phyloP scores from a whole-genome alignment of 2,113 vertebrate species.

The Mobula hypostoma region DNA sequence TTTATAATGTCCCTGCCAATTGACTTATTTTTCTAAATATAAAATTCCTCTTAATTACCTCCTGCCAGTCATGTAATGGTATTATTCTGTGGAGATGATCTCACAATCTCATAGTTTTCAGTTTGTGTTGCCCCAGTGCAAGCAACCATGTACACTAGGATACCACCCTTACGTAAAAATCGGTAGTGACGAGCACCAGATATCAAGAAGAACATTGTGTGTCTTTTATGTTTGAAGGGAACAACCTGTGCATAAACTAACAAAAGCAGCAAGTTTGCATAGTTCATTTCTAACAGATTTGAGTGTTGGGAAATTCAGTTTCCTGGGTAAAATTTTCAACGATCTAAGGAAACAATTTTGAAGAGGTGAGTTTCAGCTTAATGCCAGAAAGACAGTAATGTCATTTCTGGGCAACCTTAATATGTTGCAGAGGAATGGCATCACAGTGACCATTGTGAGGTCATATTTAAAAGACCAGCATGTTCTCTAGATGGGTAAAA shows the following conservation, averaged over 20 bases:
- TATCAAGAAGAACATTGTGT: background rate
- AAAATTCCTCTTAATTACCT: background rate
- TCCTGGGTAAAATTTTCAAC: background rate
- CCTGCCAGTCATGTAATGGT: background rate
- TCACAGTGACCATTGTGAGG: constrained; percentile 12
- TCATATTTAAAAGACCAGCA: background rate
- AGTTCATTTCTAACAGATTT: background rate
- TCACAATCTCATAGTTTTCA: constrained; percentile 29
- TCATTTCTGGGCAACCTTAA: background rate
- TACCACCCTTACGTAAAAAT: background rate
- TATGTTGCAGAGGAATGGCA: background rate
- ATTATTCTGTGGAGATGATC: constrained; percentile 32
- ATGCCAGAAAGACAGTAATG: background rate
- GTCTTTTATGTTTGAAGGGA: background rate
- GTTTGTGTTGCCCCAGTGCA: background rate
- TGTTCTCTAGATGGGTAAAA: background rate
- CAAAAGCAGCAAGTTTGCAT: background rate
- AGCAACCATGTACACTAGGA: no score
- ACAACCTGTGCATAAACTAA: background rate
- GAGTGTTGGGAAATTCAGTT: background rate
- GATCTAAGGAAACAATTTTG: background rate
- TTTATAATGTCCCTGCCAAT: background rate
- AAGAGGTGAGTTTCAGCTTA: background rate
- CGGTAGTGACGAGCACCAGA: constrained; percentile 1
- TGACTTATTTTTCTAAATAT: background rate